Percentiles rank a stretch among this genome's conserved stretches.
phyloP scores from a whole-genome alignment of 2,113 vertebrate genomes.

The Tauraco erythrolophus region DNA sequence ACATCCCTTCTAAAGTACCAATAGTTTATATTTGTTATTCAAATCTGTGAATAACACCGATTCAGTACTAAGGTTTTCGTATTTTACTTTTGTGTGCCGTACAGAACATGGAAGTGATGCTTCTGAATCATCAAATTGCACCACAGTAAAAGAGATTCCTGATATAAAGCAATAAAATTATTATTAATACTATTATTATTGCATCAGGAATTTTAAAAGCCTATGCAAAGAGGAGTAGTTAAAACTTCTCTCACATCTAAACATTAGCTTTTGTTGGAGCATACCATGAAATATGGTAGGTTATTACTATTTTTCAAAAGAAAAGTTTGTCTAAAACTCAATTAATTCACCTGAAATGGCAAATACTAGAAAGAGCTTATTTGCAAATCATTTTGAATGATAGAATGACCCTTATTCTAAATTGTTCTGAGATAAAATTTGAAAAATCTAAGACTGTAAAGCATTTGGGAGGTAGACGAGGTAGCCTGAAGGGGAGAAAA shows the following conservation, averaged over 20 bases:
- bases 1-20: background rate
- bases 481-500: background rate
- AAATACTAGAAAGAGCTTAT: background rate
- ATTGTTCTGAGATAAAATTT: background rate
- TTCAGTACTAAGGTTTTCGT: background rate
- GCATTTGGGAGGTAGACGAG: background rate
- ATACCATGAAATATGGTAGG: background rate
- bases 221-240: fast-evolving
- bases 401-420: background rate
- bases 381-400: background rate
- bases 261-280: background rate
- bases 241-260: background rate
- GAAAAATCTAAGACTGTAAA: background rate
- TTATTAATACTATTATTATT: background rate
- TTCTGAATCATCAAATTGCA: background rate
- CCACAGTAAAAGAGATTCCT: background rate
- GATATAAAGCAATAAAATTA: background rate
- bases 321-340: background rate
- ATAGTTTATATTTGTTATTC: background rate
- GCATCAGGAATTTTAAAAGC: background rate
- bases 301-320: background rate
- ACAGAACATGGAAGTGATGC: background rate
- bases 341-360: background rate
- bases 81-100: background rate
- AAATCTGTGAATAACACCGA: background rate